Base-by-base conservation (phyloP, 2,888 invertebrate species). In the Xanthia togata region DNA sequence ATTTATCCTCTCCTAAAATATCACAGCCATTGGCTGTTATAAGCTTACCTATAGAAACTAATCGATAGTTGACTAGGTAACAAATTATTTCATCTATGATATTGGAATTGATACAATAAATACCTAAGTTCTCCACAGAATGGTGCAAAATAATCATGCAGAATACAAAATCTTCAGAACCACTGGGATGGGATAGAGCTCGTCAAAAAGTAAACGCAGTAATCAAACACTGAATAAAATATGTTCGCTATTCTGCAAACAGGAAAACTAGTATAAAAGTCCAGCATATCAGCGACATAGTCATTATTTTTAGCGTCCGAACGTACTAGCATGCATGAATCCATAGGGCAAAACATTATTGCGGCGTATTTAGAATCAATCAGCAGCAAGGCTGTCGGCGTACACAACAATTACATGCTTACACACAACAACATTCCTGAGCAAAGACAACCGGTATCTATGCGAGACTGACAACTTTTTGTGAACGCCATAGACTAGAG, bases 391-490 rank as follows among this genome's bases (percentile, higher is more conserved):
- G 62, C 64, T 71, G 60, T 73, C 70, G n/a, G 41, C 59, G 53
- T 47, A 60, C n/a, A 72, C 50, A 74, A 72, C 75, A 78, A 78
- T 84, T 78, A 78, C 44, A 70, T 71, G 63, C 41, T 63, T 26
- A 76, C 63, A 68, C 59, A 75, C 35, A 70, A 26, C 65, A 41
- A 68, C 82, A 83, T 85, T 83, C 78, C 60, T 82, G 64, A 64
- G 68, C 44, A 75, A 84, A 81, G 78, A 73, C 71, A 83, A 85
- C 83, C 78, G 78, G 83, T 83, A 78, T 82, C 60, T 84, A 84
- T 75, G 75, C 78, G 53, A 78, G 70, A 64, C 70, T 57, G 57
- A 64, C 82, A 1, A 73, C 60, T 83, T 85, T 82, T 85, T 83
- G 78, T 83, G 67, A 73, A 75, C 57, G 47, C 82, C 73, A 75